These are phyloP conservation scores for Temnothorax unifasciatus DNA, from an alignment of 2,888 invertebrate species.

Conservation along the genomic window DNA sequence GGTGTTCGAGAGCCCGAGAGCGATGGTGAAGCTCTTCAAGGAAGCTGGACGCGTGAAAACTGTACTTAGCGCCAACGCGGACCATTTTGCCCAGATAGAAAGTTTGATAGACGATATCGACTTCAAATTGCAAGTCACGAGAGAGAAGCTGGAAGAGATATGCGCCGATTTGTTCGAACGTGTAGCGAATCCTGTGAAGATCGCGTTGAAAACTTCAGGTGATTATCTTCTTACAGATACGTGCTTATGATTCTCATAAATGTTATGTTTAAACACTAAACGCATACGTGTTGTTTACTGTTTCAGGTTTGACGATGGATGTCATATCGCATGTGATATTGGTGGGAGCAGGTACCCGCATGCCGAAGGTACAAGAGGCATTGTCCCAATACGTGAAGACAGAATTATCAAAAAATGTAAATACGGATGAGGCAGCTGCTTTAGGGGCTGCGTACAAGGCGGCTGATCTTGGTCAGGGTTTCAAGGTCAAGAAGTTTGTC, in stretches of 20 bases:
- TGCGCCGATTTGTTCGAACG: constrained; percentile 93
- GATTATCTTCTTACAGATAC: constrained; percentile 1
- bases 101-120: constrained; percentile 98
- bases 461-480: constrained; percentile 97
- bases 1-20: constrained; percentile 93
- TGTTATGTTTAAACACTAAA: not conserved
- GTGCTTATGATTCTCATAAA: not conserved
- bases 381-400: constrained; percentile 90
- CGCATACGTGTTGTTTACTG: constrained; percentile 59
- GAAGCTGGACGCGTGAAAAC: constrained; percentile 98
- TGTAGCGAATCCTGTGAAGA: constrained; percentile 93
- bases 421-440: constrained; percentile 99
- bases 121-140: constrained; percentile 92
- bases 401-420: constrained; percentile 96
- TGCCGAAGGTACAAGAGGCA: constrained; percentile 94
- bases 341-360: constrained; percentile 95
- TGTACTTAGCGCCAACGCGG: constrained; percentile 97
- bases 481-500: constrained; percentile 97
- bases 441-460: constrained; percentile 99
- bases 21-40: constrained; percentile 98
- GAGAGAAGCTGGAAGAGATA: constrained; percentile 95
- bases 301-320: constrained; percentile 88
- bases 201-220: constrained; percentile 93
- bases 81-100: constrained; percentile 98
- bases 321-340: constrained; percentile 93